Percentiles rank a stretch among this genome's conserved stretches.
phyloP scores from a whole-genome alignment of 2,113 vertebrate genomes.

The Chamaea fasciata region DNA sequence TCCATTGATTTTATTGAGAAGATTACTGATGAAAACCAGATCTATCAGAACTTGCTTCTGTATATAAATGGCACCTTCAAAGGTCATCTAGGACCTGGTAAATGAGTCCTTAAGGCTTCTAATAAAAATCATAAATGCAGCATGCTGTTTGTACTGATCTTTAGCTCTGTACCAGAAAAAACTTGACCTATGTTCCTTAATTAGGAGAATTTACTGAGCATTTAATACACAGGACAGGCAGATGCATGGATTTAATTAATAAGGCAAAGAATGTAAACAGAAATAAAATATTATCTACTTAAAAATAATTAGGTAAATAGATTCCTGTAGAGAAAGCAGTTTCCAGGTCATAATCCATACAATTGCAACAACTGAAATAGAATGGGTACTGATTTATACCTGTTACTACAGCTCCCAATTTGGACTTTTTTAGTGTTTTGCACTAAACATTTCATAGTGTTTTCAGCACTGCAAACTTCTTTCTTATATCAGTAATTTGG shows the following conservation, averaged over 20 bases:
- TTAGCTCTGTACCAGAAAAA: background rate
- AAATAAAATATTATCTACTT: slow-evolving; percentile 11
- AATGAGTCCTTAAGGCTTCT: background rate
- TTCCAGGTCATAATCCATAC: background rate
- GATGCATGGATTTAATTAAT: background rate
- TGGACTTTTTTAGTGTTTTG: background rate
- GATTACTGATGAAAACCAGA: background rate
- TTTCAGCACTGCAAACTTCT: background rate
- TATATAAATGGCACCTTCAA: background rate
- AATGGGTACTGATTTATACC: background rate
- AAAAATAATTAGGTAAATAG: slow-evolving; percentile 7
- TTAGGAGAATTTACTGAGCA: background rate
- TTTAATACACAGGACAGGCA: background rate
- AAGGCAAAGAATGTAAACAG: background rate
- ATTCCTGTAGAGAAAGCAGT: background rate
- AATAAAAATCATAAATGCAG: background rate
- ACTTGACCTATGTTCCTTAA: background rate
- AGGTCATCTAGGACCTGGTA: background rate
- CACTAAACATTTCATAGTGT: background rate
- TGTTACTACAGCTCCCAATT: background rate
- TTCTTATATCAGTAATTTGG: background rate
- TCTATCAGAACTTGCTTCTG: background rate
- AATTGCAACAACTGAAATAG: background rate
- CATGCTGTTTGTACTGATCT: background rate
- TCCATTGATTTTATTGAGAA: background rate